Evolutionary conservation across 2,113 vertebrate genomes (phyloP).

Genomic region (Chinchilla lanigera): DNA sequence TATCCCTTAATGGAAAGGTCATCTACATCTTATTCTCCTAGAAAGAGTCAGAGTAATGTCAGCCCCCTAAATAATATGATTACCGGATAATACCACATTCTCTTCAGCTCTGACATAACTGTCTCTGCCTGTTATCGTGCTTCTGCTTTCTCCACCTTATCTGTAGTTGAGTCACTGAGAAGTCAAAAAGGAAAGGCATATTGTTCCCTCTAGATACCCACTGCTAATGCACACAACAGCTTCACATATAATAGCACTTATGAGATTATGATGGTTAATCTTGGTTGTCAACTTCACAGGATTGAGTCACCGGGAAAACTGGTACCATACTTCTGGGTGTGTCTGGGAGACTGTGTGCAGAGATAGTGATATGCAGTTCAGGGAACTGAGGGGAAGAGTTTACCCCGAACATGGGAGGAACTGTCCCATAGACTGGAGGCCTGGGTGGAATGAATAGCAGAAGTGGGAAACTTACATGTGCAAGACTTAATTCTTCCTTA

Average conservation of each 20-base stretch:
- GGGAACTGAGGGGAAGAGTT: too few species aligned
- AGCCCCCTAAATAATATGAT: neutral
- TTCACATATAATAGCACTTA: neutral
- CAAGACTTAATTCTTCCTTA: neutral
- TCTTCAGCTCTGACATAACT: neutral
- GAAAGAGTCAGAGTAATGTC: neutral
- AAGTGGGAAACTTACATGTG: too few species aligned
- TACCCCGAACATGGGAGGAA: neutral
- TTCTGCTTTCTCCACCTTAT: neutral
- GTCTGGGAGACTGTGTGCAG: neutral
- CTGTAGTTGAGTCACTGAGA: neutral
- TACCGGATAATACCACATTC: neutral
- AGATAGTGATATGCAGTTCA: neutral
- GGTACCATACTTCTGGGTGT: neutral
- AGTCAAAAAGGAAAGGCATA: neutral
- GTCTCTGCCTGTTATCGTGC: rapidly evolving
- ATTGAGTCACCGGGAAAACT: neutral
- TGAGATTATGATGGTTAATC: neutral
- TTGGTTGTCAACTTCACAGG: neutral
- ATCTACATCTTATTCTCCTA: neutral
- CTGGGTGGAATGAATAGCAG: neutral
- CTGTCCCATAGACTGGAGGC: neutral
- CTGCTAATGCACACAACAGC: neutral
- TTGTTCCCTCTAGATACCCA: neutral
- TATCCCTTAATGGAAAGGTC: neutral